Percentiles rank a stretch among this genome's conserved stretches.
Evolutionary conservation across 2,888 invertebrate genomes (phyloP).

Genomic region (Volucella zonaria): DNA sequence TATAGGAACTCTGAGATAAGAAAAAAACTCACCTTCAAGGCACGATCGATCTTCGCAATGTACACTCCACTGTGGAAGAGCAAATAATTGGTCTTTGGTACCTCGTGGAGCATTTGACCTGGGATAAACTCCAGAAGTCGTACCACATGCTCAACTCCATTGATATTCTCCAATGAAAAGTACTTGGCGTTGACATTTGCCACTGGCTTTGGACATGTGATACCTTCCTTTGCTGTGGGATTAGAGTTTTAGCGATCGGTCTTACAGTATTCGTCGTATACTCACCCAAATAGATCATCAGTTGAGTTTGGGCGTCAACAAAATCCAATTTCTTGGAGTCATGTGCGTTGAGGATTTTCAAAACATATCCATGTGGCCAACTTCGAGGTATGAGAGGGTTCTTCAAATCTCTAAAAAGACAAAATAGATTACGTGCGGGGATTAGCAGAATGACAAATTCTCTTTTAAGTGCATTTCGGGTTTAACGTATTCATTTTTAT

Average conservation of each 20-base stretch:
- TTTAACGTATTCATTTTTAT: conserved; percentile 6
- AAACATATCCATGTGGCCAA: conserved; percentile 87
- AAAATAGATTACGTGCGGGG: conserved; percentile 4
- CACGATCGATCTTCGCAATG: conserved; percentile 87
- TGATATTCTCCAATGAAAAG: conserved; percentile 84
- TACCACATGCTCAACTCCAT: conserved; percentile 86
- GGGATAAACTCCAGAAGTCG: conserved; percentile 90
- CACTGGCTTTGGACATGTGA: conserved; percentile 88
- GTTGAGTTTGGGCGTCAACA: conserved; percentile 89
- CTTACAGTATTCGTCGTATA: conserved; percentile 69
- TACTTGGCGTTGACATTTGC: conserved; percentile 87
- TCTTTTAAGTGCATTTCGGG: conserved; percentile 37
- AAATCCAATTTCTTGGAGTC: conserved; percentile 88
- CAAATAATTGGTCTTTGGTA: conserved; percentile 85
- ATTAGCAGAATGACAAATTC: conserved; percentile 48
- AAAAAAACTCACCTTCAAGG: conserved; percentile 85
- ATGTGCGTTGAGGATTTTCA: conserved; percentile 92
- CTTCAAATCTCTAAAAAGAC: conserved; percentile 82
- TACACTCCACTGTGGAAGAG: conserved; percentile 89
- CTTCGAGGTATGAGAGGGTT: conserved; percentile 85
- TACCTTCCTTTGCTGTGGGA: conserved; percentile 84
- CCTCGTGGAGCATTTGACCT: conserved; percentile 87
- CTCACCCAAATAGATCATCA: conserved; percentile 89
- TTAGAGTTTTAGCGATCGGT: conserved; percentile 9
- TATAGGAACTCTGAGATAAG: conserved; percentile 7